phyloP scores from a whole-genome alignment of 2,113 vertebrate genomes.

The Phaethornis superciliosus region DNA sequence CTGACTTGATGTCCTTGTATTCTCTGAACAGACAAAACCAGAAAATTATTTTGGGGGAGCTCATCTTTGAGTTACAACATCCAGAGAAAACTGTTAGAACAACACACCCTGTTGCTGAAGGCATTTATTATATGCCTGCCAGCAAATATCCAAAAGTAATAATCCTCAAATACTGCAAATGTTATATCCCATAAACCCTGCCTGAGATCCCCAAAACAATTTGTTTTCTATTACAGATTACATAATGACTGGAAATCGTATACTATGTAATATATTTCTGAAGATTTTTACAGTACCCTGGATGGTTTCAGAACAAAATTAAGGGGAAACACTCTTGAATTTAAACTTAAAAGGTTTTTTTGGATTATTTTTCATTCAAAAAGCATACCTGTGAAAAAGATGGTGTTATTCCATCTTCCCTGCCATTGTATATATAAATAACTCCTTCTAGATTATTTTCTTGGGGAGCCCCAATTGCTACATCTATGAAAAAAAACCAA shows the following conservation, averaged over 20 bases:
- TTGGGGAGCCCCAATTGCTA: constrained; percentile 88
- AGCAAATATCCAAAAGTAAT: background rate
- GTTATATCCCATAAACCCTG: background rate
- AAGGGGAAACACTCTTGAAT: background rate
- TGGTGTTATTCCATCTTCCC: constrained; percentile 77
- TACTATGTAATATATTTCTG: background rate
- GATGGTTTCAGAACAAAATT: background rate
- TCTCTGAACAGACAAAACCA: constrained; percentile 71
- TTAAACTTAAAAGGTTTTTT: background rate
- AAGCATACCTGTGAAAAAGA: constrained; percentile 81
- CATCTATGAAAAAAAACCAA: constrained; percentile 72
- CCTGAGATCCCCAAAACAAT: background rate
- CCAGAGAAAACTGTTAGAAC: background rate
- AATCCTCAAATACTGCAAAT: background rate
- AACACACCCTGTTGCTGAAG: background rate
- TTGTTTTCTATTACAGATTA: background rate
- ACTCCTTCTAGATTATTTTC: constrained; percentile 83
- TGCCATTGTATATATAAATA: constrained; percentile 90
- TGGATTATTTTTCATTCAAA: background rate
- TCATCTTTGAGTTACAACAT: background rate
- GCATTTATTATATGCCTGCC: background rate
- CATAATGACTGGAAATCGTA: background rate
- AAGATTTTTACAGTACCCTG: background rate
- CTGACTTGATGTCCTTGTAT: constrained; percentile 80
- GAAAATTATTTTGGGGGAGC: background rate